phyloP scores from a whole-genome alignment of 2,797 vertebrate genomes.

The Bradypodion ventrale region DNA sequence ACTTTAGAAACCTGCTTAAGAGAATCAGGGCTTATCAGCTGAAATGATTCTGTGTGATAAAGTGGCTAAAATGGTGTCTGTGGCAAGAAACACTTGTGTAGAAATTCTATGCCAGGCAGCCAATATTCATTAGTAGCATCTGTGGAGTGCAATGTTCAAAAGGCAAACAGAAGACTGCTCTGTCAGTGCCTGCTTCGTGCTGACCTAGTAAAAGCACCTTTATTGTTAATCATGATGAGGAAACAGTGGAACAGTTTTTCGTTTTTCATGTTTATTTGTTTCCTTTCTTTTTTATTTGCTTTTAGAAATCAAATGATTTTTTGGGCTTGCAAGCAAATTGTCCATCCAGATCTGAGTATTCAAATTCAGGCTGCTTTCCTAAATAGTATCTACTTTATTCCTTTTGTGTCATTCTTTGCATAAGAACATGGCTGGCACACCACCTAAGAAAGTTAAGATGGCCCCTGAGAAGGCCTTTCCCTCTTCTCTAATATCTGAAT shows the following conservation, averaged over 20 bases:
- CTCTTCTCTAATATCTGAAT: neutral
- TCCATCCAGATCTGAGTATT: constrained; percentile 19
- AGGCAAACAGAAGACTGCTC: neutral
- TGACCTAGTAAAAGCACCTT: neutral
- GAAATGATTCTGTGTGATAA: neutral
- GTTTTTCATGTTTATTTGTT: neutral
- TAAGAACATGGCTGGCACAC: neutral
- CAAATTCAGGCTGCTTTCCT: constrained; percentile 9
- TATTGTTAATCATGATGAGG: constrained; percentile 32
- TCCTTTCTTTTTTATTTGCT: too few species aligned
- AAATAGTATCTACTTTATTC: neutral
- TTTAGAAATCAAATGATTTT: constrained; percentile 14
- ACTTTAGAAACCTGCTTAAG: neutral
- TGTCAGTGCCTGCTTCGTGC: constrained; percentile 3
- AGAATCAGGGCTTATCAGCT: neutral
- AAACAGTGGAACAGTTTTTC: constrained; percentile 11
- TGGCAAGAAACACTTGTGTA: constrained; percentile 1
- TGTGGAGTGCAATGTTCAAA: constrained; percentile 23
- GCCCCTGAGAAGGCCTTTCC: neutral
- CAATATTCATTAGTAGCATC: constrained; percentile 1
- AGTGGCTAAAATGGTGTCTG: constrained; percentile 13
- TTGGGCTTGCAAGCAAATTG: constrained; percentile 4
- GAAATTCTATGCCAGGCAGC: neutral
- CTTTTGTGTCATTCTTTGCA: neutral
- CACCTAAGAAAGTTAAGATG: neutral